Percentiles rank a stretch among this genome's conserved stretches.
phyloP scores from a whole-genome alignment of 2,797 vertebrate species.

The Enoplosus armatus region DNA sequence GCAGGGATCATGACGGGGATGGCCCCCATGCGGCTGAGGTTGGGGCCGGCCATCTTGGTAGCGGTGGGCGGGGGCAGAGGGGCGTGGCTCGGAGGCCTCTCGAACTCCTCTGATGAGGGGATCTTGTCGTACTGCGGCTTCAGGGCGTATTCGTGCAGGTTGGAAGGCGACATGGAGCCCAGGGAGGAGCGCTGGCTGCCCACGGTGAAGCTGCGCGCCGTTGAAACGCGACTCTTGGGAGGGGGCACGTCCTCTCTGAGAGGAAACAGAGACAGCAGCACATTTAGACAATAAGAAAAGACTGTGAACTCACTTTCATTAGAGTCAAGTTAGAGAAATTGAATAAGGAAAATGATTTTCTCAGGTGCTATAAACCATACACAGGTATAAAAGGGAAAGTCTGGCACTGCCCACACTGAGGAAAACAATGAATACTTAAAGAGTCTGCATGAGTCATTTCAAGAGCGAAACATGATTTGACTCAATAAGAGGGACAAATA shows the following conservation, averaged over 20 bases:
- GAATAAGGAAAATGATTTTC: constrained; percentile 4
- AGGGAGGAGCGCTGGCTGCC: constrained; percentile 97
- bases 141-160: constrained; percentile 92
- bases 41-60: constrained; percentile 92
- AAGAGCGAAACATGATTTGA: constrained; percentile 59
- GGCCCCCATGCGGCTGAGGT: constrained; percentile 97
- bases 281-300: constrained; percentile 35
- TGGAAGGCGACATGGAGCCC: constrained; percentile 98
- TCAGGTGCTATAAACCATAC: constrained; percentile 14
- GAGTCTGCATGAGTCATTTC: constrained; percentile 46
- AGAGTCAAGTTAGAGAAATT: not conserved
- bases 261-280: constrained; percentile 23
- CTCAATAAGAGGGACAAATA: constrained; percentile 52
- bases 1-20: constrained; percentile 98
- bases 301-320: constrained; percentile 4
- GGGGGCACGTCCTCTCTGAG: constrained; percentile 96
- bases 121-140: constrained; percentile 95
- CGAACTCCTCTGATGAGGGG: constrained; percentile 91
- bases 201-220: constrained; percentile 93
- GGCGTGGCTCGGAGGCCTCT: constrained; percentile 86
- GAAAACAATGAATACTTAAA: constrained; percentile 36
- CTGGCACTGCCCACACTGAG: constrained; percentile 5
- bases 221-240: constrained; percentile 95
- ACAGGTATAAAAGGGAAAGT: constrained; percentile 5
- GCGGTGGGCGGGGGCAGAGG: constrained; percentile 85